Percentiles rank a stretch among this genome's conserved stretches.
Conservation (phyloP, 1,140 invertebrate species). For the Nasonia vitripennis region DNA sequence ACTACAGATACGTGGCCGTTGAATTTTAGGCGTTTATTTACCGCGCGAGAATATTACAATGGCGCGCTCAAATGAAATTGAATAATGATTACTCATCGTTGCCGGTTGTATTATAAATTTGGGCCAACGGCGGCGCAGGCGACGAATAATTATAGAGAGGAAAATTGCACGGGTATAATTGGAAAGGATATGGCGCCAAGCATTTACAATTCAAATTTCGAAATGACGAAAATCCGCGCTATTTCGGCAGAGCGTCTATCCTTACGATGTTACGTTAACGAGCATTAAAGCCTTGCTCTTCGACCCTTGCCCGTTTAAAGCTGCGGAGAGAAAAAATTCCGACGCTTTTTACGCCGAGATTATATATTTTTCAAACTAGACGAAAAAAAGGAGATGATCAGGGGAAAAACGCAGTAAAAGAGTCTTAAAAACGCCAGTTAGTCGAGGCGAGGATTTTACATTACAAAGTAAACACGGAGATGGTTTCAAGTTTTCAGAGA, state of each 20-base stretch:
- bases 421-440: background rate
- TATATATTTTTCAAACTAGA: background rate
- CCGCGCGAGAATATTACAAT: background rate
- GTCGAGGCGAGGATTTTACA: background rate
- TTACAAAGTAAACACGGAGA: background rate
- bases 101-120: background rate
- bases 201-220: background rate
- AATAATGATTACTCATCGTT: conserved; percentile 14
- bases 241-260: too few relatives aligned
- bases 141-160: background rate
- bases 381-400: background rate
- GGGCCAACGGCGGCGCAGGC: background rate
- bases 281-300: too few relatives aligned
- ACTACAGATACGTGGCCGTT: too few relatives aligned
- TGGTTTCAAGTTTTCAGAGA: background rate
- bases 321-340: too few relatives aligned
- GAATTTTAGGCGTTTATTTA: background rate
- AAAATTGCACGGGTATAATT: background rate
- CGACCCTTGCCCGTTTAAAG: too few relatives aligned
- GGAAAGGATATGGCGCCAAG: background rate
- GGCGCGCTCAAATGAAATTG: background rate
- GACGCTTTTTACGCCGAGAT: too few relatives aligned
- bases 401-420: background rate
- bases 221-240: background rate
- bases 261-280: too few relatives aligned